Evolutionary conservation across 2,888 invertebrate genomes (phyloP).

Genomic region (Microctonus aethiopoides): DNA sequence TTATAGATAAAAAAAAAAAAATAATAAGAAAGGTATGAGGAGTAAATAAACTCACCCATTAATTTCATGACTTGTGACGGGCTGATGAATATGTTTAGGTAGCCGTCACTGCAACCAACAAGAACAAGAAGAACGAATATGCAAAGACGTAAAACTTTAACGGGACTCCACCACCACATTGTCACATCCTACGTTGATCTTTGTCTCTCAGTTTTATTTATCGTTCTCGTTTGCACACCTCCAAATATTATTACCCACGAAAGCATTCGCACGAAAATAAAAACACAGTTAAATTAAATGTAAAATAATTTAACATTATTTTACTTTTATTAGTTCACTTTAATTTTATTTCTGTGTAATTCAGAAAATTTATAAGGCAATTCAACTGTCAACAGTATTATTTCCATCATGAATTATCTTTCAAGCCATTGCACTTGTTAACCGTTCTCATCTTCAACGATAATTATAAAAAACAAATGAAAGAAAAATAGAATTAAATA

Average conservation of each 20-base stretch:
- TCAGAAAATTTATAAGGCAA: no score
- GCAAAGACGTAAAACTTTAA: constrained; percentile 59
- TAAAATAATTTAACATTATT: neutral
- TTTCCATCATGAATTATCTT: no score
- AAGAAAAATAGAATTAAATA: no score
- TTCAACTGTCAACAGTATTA: no score
- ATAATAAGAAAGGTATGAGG: neutral
- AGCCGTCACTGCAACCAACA: constrained; percentile 71
- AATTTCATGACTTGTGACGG: constrained; percentile 83
- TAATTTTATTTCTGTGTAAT: no score
- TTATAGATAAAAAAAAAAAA: neutral
- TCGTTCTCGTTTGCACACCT: neutral
- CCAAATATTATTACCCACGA: neutral
- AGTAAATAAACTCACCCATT: constrained; percentile 73
- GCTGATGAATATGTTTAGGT: constrained; percentile 84
- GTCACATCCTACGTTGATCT: constrained; percentile 54
- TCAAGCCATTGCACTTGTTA: no score
- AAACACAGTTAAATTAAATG: neutral
- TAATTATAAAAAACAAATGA: no score
- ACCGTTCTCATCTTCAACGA: no score
- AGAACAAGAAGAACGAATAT: constrained; percentile 58
- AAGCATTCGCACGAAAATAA: constrained; percentile 19
- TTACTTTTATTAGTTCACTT: neutral
- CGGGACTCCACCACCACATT: constrained; percentile 59
- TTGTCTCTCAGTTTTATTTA: constrained; percentile 6